phyloP scores from a whole-genome alignment of 2,888 invertebrate species.

The Trachelus iudaicus region DNA sequence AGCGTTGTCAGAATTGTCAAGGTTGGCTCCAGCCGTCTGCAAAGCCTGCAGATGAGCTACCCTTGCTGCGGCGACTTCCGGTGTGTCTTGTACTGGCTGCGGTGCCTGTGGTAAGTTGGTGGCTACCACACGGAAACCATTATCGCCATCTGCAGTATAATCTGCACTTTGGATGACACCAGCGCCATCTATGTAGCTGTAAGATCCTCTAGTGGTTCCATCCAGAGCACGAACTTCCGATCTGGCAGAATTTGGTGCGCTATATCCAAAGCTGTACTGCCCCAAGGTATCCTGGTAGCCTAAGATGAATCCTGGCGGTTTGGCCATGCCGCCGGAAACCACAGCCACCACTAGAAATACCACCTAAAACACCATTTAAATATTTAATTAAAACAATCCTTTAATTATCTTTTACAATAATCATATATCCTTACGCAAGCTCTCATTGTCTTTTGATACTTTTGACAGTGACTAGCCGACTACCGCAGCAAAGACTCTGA shows the following conservation, averaged over 20 bases:
- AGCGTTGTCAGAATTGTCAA: no score
- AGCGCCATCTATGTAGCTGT: conserved; percentile 65
- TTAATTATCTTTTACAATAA: neutral
- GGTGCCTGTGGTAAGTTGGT: conserved; percentile 64
- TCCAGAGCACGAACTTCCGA: conserved; percentile 62
- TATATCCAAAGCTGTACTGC: conserved; percentile 66
- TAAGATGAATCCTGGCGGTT: conserved; percentile 36
- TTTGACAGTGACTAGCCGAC: neutral
- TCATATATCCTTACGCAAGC: conserved; percentile 6
- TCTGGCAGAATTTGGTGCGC: conserved; percentile 51
- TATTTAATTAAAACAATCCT: neutral
- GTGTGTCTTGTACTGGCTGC: conserved; percentile 59
- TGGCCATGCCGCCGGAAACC: conserved; percentile 26
- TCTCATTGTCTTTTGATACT: conserved; percentile 39
- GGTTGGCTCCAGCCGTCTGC: conserved; percentile 35
- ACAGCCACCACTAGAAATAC: conserved; percentile 32
- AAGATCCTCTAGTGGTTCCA: conserved; percentile 64
- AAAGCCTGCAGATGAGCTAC: conserved; percentile 57
- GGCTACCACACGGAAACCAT: conserved; percentile 66
- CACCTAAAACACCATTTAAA: conserved; percentile 20
- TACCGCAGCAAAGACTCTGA: conserved; percentile 2
- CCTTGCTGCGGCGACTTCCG: conserved; percentile 62
- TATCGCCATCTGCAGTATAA: conserved; percentile 63
- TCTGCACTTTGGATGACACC: conserved; percentile 65
- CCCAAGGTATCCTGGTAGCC: conserved; percentile 64